Base-by-base conservation (phyloP, 2,113 vertebrate species). In the Colossoma macropomum region DNA sequence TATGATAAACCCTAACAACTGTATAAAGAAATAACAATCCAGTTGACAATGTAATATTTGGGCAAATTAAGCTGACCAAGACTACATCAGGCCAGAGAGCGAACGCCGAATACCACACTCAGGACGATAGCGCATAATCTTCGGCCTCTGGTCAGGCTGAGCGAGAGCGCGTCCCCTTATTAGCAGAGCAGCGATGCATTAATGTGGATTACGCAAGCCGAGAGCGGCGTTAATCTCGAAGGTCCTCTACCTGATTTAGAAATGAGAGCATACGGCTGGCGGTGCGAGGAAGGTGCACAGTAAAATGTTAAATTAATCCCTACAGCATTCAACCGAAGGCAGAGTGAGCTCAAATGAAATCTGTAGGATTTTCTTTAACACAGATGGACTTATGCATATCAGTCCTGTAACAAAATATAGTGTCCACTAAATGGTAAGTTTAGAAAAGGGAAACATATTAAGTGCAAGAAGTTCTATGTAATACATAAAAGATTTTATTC, bases 301-400 rank as follows among this genome's bases (percentile, higher is more conserved):
- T 62, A 25, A 62, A 62, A 62, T 62, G n/a, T 25, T 62, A 62
- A 62, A 62, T 62, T 62, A 62, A 62, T 62, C 59, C 59, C 59
- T 62, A 4, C 59, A 62, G 59, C 59, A 27, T 62, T 62, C 59
- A 3, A 23, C 59, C 1, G n/a, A 27, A 27, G 11, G n/a, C 59
- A 62, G n/a, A 27, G 59, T 1, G 59, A 9, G 59, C 59, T 62
- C 59, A 62, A 27, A 62, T 13, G 3, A 62, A 13, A 27, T 62
- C 59, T 62, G 59, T 9, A 27, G 59, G 59, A 62, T 62, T 62
- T 62, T 15, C 17, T 8, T 56, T 56, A 56, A 56, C 21, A 56
- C 54, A 56, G 50, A 17, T 17, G 50, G 50, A 52, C 12, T 15
- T 59, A 59, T n/a, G 19, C 7, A 59, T n/a, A 59, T 59, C 56